Evolutionary conservation across 2,113 vertebrate species (phyloP).

Genomic region (Dunckerocampus dactyliophorus): DNA sequence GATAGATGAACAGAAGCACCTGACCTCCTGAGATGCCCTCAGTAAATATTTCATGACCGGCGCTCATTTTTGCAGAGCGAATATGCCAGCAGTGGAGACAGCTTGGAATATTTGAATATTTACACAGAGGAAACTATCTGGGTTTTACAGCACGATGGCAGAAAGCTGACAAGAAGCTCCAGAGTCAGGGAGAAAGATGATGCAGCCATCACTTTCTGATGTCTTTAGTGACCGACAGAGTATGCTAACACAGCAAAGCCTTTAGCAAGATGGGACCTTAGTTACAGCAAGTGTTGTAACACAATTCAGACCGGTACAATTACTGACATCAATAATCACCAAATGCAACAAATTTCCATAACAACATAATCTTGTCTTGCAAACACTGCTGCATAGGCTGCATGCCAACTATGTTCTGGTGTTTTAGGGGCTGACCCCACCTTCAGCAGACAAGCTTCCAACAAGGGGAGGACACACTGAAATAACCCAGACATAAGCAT

Average conservation of each 20-base stretch:
- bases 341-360: slow-evolving; percentile 54
- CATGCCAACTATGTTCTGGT: slow-evolving; percentile 37
- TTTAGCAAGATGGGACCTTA: slow-evolving; percentile 23
- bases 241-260: slow-evolving; percentile 43
- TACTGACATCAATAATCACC: slow-evolving; percentile 6
- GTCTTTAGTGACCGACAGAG: not conserved
- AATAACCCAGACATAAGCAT: slow-evolving; percentile 52
- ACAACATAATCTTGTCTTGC: slow-evolving; percentile 41
- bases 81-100: slow-evolving; percentile 54
- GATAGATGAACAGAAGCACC: slow-evolving; percentile 11
- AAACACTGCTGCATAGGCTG: slow-evolving; percentile 35
- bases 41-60: slow-evolving; percentile 57
- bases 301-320: not conserved
- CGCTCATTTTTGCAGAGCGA: slow-evolving; percentile 53
- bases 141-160: slow-evolving; percentile 40
- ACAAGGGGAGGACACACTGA: slow-evolving; percentile 20
- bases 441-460: slow-evolving; percentile 28
- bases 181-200: slow-evolving; percentile 21
- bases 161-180: slow-evolving; percentile 41
- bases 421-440: slow-evolving; percentile 35
- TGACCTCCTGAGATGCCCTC: slow-evolving; percentile 50
- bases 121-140: slow-evolving; percentile 59
- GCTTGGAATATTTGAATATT: slow-evolving; percentile 59
- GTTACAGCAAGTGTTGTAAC: not conserved
- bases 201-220: not conserved